Evolutionary conservation across 2,888 invertebrate species (phyloP).

Genomic region (Aromia moschata): DNA sequence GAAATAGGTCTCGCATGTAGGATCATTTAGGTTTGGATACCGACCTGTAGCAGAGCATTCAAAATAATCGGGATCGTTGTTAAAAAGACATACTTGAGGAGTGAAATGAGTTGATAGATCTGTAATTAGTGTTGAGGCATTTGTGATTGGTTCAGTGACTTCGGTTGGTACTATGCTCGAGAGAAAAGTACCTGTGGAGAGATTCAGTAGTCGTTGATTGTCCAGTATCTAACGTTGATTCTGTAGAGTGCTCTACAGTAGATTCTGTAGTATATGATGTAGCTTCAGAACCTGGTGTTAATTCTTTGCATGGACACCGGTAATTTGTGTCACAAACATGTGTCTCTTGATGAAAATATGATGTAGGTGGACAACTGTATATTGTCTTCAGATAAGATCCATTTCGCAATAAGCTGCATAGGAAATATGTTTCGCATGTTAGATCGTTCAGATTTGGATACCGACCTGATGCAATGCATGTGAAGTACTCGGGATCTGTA

Average conservation of each 20-base stretch:
- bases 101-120: too few relatives aligned
- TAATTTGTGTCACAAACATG: conserved; percentile 31
- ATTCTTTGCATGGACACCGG: neutral
- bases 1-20: conserved; percentile 45
- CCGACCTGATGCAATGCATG: neutral
- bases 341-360: conserved; percentile 42
- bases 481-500: neutral
- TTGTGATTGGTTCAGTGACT: conserved; percentile 2
- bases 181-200: neutral
- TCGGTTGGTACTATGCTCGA: neutral
- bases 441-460: neutral
- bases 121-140: conserved; percentile 1
- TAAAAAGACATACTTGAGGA: conserved; percentile 34
- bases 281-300: too few relatives aligned
- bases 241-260: neutral
- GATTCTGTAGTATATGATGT: neutral
- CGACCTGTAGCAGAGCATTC: conserved; percentile 58
- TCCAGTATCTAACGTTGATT: neutral
- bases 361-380: conserved; percentile 37
- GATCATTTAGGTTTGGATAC: conserved; percentile 60
- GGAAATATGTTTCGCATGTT: neutral
- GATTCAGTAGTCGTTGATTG: neutral
- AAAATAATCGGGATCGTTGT: conserved; percentile 22
- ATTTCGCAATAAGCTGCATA: conserved; percentile 49
- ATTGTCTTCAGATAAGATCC: conserved; percentile 29